A percentile compares a stretch with the other conserved stretches of the same genome.
Conservation (phyloP, 1,140 invertebrate genomes). For the Cotesia glomerata region DNA sequence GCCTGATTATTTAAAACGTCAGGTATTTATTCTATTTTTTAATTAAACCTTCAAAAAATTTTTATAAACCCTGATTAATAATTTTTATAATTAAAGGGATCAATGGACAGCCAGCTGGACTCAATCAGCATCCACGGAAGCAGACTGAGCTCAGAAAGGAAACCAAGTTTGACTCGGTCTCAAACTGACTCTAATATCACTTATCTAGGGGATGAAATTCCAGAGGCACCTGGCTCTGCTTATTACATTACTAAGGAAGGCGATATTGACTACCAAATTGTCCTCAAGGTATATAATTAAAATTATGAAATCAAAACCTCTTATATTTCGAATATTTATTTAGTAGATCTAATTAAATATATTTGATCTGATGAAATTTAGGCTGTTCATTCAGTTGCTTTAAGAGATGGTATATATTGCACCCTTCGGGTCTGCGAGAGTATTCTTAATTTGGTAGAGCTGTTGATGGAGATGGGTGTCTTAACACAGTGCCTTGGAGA, state of each 20-base stretch:
- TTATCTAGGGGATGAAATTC: constrained; percentile 79
- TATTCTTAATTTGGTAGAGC: constrained; percentile 86
- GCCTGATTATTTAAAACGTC: constrained; percentile 79
- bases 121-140: constrained; percentile 71
- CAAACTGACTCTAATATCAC: constrained; percentile 95
- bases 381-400: constrained; percentile 85
- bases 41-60: constrained; percentile 4
- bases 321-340: no score
- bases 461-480: constrained; percentile 87
- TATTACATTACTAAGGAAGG: constrained; percentile 95
- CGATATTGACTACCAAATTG: constrained; percentile 88
- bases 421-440: constrained; percentile 88
- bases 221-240: constrained; percentile 86
- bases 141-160: constrained; percentile 69
- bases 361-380: constrained; percentile 45
- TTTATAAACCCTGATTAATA: neutral
- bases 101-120: constrained; percentile 81
- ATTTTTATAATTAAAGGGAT: constrained; percentile 65
- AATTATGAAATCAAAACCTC: no score
- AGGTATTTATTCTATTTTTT: constrained; percentile 63
- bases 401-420: constrained; percentile 77
- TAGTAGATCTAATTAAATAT: no score
- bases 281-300: constrained; percentile 76
- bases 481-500: constrained; percentile 68
- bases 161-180: constrained; percentile 80